A percentile compares a stretch with the other conserved stretches of the same genome.
Conservation (phyloP, 2,113 vertebrate species). For the Stomatorhinus ivindoensis region DNA sequence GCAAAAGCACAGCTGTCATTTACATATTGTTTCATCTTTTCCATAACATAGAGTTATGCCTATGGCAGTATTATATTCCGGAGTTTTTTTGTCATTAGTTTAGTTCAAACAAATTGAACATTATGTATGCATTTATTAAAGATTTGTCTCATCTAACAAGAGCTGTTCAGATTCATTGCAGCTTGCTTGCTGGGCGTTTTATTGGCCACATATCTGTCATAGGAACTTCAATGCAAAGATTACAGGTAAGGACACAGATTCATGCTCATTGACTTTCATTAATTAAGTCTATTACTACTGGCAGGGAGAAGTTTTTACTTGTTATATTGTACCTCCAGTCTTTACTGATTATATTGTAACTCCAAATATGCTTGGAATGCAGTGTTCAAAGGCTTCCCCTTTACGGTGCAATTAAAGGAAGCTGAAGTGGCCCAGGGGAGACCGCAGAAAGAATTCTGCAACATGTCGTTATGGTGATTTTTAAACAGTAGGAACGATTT, state of each 20-base stretch:
- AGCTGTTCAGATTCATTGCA: not conserved
- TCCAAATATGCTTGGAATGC: not conserved
- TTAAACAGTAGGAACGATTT: conserved; percentile 12
- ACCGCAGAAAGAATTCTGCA: not conserved
- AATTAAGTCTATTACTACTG: not conserved
- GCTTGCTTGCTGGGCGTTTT: not conserved
- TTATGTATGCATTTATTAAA: not conserved
- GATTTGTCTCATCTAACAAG: not conserved
- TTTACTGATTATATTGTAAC: not conserved
- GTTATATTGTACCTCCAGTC: not conserved
- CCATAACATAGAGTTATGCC: not conserved
- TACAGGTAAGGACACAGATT: not conserved
- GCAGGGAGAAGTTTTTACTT: not conserved
- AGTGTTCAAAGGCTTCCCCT: not conserved
- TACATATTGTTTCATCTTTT: not conserved
- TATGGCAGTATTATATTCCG: not conserved
- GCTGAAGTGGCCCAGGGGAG: not conserved
- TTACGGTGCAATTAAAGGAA: not conserved
- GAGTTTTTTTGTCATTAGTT: not conserved
- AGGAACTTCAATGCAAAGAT: not conserved
- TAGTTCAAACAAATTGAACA: not conserved
- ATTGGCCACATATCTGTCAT: not conserved
- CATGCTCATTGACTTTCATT: not conserved
- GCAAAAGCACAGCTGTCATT: not conserved
- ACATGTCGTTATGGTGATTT: conserved; percentile 6